phyloP scores from a whole-genome alignment of 1,140 invertebrate genomes.

The Whitmania pigra region DNA sequence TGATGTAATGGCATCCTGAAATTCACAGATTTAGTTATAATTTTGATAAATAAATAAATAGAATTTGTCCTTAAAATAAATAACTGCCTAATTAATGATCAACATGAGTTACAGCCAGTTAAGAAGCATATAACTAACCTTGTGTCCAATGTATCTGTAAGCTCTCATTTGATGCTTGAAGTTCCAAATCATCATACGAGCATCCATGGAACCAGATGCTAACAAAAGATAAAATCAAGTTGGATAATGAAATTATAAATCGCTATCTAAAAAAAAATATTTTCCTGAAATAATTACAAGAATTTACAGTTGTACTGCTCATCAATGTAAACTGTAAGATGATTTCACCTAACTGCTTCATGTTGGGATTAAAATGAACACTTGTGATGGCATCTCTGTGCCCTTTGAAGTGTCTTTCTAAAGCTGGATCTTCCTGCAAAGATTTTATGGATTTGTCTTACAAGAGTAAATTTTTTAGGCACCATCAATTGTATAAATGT shows the following conservation, averaged over 20 bases:
- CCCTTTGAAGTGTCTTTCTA: conserved; percentile 65
- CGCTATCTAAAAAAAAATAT: no score
- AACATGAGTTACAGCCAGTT: no score
- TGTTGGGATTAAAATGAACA: conserved; percentile 61
- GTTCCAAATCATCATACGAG: conserved; percentile 68
- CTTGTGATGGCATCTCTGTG: conserved; percentile 61
- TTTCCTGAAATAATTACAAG: no score
- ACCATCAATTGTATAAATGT: neutral
- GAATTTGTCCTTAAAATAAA: no score
- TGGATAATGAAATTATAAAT: neutral
- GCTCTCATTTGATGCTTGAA: conserved; percentile 47
- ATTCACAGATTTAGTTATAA: conserved; percentile 14
- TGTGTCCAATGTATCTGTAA: conserved; percentile 44
- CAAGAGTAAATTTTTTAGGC: neutral
- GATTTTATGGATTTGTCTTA: conserved; percentile 10
- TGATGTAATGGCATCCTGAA: conserved; percentile 44
- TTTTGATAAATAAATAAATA: neutral
- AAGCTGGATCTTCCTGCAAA: conserved; percentile 44
- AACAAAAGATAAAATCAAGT: conserved; percentile 21
- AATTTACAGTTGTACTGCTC: no score
- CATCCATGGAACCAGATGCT: conserved; percentile 61
- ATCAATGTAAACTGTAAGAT: no score
- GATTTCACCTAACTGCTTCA: conserved; percentile 52
- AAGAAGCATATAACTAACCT: conserved; percentile 32
- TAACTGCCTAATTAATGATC: no score